phyloP scores from a whole-genome alignment of 2,888 invertebrate species.

The Synergus gifuensis region DNA sequence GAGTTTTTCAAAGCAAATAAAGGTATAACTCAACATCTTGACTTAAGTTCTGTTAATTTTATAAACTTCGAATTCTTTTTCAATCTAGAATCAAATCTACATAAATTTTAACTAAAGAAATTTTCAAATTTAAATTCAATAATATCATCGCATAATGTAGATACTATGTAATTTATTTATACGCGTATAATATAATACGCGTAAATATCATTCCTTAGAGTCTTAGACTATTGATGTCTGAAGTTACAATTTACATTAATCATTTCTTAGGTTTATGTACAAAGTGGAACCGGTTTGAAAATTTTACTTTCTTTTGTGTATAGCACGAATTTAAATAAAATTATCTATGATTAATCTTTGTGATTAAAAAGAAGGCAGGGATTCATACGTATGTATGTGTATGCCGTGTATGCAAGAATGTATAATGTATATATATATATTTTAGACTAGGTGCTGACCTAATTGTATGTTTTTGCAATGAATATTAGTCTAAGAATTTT shows the following conservation, averaged over 20 bases:
- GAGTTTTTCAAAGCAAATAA: neutral
- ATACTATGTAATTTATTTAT: slow-evolving; percentile 23
- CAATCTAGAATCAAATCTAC: neutral
- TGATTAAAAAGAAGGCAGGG: slow-evolving; percentile 25
- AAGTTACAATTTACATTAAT: slow-evolving; percentile 28
- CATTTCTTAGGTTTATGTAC: slow-evolving; percentile 35
- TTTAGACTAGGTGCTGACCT: slow-evolving; percentile 10
- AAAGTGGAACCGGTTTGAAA: slow-evolving; percentile 13
- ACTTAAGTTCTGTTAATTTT: neutral
- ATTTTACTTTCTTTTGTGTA: slow-evolving; percentile 32
- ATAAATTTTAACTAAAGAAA: slow-evolving; percentile 13
- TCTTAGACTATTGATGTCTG: slow-evolving; percentile 22
- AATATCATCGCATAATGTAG: slow-evolving; percentile 1
- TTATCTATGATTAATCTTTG: slow-evolving; percentile 6
- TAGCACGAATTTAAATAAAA: slow-evolving; percentile 17
- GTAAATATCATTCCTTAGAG: slow-evolving; percentile 11
- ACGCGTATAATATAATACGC: slow-evolving; percentile 28
- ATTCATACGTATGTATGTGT: neutral
- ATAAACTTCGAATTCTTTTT: neutral
- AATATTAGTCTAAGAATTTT: slow-evolving; percentile 15
- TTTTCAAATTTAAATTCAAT: slow-evolving; percentile 10
- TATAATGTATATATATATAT: no score
- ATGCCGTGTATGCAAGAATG: neutral
- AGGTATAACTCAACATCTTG: slow-evolving; percentile 1
- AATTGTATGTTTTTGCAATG: slow-evolving; percentile 17